Conservation (phyloP, 2,888 invertebrate genomes). For the Leucophenga montana region DNA sequence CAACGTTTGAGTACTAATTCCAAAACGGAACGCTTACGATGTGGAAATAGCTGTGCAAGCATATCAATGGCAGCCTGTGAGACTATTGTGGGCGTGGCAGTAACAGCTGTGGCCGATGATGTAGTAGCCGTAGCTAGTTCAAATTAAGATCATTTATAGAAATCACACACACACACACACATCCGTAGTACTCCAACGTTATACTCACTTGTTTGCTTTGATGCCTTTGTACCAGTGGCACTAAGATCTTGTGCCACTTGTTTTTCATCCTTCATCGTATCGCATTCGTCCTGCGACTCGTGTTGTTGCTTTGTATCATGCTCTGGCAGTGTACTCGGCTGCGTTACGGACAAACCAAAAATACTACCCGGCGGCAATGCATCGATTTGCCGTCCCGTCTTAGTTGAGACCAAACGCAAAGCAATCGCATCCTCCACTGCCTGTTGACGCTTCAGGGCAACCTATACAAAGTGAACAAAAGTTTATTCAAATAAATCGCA, state of each 20-base stretch:
- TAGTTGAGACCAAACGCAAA: conserved; percentile 89
- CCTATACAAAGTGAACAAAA: conserved; percentile 74
- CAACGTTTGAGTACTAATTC: conserved; percentile 94
- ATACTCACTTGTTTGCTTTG: not conserved
- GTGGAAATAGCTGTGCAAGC: conserved; percentile 90
- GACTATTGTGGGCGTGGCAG: conserved; percentile 70
- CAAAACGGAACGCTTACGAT: conserved; percentile 88
- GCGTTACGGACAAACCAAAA: conserved; percentile 89
- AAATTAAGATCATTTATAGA: not conserved
- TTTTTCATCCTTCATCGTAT: not conserved
- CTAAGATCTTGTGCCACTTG: conserved; percentile 50
- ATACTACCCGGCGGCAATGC: conserved; percentile 92
- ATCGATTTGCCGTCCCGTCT: conserved; percentile 82
- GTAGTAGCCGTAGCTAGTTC: not conserved
- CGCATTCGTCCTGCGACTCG: conserved; percentile 30
- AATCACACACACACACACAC: too few species aligned
- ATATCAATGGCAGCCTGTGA: conserved; percentile 87
- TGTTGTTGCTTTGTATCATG: conserved; percentile 25
- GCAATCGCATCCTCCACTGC: conserved; percentile 98
- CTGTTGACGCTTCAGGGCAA: conserved; percentile 95
- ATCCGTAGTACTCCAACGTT: not conserved
- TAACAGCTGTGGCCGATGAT: conserved; percentile 39
- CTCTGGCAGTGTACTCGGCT: conserved; percentile 75
- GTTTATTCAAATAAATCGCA: conserved; percentile 18
- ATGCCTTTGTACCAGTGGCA: conserved; percentile 32